These are phyloP conservation scores for Poecile atricapillus DNA, from an alignment of 2,113 vertebrate species.

Conservation along the genomic window DNA sequence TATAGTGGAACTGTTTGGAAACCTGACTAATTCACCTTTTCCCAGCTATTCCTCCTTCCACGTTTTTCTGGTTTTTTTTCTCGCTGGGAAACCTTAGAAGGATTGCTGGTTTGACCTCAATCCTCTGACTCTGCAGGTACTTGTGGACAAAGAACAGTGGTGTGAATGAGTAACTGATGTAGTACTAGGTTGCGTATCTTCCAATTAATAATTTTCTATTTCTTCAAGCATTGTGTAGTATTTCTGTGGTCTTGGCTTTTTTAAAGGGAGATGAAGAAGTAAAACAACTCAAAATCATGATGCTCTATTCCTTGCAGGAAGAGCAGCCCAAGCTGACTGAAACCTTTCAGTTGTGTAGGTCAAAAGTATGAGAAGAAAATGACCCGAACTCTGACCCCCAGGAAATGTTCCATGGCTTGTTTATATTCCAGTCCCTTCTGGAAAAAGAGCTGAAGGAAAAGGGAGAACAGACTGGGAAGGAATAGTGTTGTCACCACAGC, in stretches of 20 bases:
- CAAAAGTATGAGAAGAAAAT: neutral
- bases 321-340: neutral
- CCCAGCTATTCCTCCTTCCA: neutral
- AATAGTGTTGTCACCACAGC: neutral
- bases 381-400: neutral
- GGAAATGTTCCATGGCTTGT: neutral
- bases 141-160: neutral
- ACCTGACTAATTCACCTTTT: neutral
- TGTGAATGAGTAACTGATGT: neutral
- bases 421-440: neutral
- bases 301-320: neutral
- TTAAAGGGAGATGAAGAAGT: neutral
- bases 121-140: neutral
- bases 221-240: neutral
- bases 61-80: neutral
- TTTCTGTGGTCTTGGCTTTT: neutral
- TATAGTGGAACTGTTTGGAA: neutral
- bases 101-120: neutral
- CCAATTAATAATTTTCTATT: neutral
- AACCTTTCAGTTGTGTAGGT: neutral
- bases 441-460: neutral
- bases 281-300: neutral
- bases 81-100: neutral
- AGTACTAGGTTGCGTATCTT: neutral
- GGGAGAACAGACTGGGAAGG: neutral